Base-by-base conservation (phyloP, 2,888 invertebrate species). In the Tethea ocularis region DNA sequence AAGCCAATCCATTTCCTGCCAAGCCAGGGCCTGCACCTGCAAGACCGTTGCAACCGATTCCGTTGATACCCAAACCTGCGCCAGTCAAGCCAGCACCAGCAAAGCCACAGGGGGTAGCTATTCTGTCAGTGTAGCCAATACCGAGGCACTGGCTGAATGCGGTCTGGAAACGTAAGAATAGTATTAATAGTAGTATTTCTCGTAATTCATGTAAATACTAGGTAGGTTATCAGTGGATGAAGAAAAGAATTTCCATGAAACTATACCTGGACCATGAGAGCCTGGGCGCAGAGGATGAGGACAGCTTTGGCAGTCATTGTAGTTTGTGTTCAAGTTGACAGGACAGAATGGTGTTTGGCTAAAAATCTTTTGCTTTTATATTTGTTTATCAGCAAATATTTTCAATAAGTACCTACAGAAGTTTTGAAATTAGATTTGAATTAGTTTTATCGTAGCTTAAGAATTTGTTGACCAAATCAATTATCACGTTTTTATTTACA, bases 211-310 rank as follows among this genome's bases (percentile, higher is more conserved):
- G n/a, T n/a, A n/a, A n/a, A n/a, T n/a, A n/a, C n/a, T n/a, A n/a
- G 3, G 26, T 5, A 26, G 7, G 6, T 26, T 26, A 26, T 26
- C 26, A 26, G 26, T 26, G 26, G 5, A 33, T 33, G 0, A 2
- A 33, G 3, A 33, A n/a, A 38, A 6, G 5, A 26, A 26, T 26
- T 5, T 38, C 0, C 6, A n/a, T n/a, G 2, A 57, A 52, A 51
- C 57, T 51, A 61, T 51, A 65, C 65, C 55, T 65, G 64, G 51
- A 62, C 56, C 51, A 66, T 60, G 64, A 67, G 63, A 61, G 68
- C 68, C 65, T 69, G 69, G 52, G 70, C 59, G 68, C 71, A 72
- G 58, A 74, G 59, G 24, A 74, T 56, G 15, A 74, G 51, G 51
- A 68, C 15, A 24, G 65, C 62, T 51, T 67, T 62, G 59, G 66